These are phyloP conservation scores for Cataglyphis cursor DNA, from an alignment of 2,888 invertebrate genomes.

Conservation along the genomic window DNA sequence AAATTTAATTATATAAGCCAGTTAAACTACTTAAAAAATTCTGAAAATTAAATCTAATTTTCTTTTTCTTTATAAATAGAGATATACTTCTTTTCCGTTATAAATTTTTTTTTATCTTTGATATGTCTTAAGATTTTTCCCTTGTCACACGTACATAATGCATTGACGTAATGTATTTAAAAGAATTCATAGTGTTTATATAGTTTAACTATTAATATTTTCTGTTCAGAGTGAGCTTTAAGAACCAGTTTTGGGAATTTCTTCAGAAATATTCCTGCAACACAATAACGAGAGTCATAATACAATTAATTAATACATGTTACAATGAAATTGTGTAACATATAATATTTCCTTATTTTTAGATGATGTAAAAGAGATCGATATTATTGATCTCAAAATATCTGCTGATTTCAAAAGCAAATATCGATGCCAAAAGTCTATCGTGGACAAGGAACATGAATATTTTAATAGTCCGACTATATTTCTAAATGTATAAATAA, in stretches of 20 bases:
- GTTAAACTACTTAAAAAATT: not conserved
- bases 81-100: not conserved
- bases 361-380: not conserved
- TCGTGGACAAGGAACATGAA: not conserved
- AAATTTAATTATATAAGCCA: not conserved
- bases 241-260: not conserved
- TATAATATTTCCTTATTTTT: not conserved
- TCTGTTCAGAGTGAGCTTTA: not conserved
- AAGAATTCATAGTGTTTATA: not conserved
- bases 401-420: not conserved
- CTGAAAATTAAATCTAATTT: not conserved
- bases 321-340: not conserved
- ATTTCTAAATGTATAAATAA: not conserved
- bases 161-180: not conserved
- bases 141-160: not conserved
- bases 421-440: not conserved
- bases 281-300: not conserved
- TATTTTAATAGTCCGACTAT: not conserved
- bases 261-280: not conserved
- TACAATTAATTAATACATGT: not conserved
- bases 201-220: not conserved
- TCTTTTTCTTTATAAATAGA: not conserved
- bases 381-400: too few relatives aligned
- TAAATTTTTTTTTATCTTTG: not conserved
- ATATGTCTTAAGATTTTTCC: not conserved